Percentiles rank a stretch among this genome's conserved stretches.
phyloP scores from a whole-genome alignment of 2,797 vertebrate species.

The Hyperoplus immaculatus region DNA sequence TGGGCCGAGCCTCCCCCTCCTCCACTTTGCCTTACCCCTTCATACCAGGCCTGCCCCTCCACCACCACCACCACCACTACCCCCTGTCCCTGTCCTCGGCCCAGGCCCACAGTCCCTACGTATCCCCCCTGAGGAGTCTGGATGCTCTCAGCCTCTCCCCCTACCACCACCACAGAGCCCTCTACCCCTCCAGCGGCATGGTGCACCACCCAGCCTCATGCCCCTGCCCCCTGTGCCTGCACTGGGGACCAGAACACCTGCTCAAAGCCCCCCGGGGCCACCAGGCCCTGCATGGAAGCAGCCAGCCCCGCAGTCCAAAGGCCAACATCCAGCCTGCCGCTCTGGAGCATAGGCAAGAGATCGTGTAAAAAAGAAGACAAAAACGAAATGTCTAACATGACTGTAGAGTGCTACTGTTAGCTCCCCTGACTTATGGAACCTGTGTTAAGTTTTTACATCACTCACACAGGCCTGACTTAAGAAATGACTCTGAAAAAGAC shows the following conservation, averaged over 20 bases:
- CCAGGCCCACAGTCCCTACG: conserved; percentile 63
- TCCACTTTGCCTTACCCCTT: conserved; percentile 68
- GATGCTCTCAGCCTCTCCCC: conserved; percentile 72
- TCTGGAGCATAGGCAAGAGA: conserved; percentile 68
- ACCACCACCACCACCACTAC: conserved; percentile 76
- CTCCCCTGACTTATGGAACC: too few species aligned
- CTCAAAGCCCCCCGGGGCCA: conserved; percentile 65
- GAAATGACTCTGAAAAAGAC: too few species aligned
- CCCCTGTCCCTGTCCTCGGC: conserved; percentile 67
- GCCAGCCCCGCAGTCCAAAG: conserved; percentile 56
- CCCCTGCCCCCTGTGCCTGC: conserved; percentile 75
- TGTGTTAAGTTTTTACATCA: too few species aligned
- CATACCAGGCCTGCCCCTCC: conserved; percentile 68
- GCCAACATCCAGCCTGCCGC: conserved; percentile 46
- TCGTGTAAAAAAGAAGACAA: conserved; percentile 19
- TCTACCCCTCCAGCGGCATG: conserved; percentile 66
- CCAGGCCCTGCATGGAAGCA: conserved; percentile 47
- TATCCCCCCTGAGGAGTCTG: conserved; percentile 62
- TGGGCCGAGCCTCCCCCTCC: conserved; percentile 73
- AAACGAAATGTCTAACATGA: background rate
- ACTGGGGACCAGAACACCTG: conserved; percentile 78
- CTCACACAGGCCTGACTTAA: too few species aligned
- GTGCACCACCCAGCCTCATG: conserved; percentile 74
- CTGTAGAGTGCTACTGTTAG: too few species aligned
- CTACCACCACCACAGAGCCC: conserved; percentile 68